Base-by-base conservation (phyloP, 2,113 vertebrate species). In the Isichthys henryi region DNA sequence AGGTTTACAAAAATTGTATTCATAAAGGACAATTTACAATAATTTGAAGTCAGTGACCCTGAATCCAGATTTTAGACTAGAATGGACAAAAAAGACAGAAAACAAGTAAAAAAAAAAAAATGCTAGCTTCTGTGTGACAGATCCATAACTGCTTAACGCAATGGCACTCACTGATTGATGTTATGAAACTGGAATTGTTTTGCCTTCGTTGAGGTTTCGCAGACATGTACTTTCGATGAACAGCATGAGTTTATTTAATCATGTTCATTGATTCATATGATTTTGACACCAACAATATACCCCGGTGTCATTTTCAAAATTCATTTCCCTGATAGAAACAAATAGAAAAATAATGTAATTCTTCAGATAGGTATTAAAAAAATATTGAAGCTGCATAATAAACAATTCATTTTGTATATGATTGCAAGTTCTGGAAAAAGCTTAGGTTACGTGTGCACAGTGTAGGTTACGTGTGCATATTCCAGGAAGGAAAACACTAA, bases 21-120 rank as follows among this genome's bases (percentile, higher is more conserved):
- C 43, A 84, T 84, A 1, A 46, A 84, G 45, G 45, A 84, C 43
- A 80, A 80, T 43, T 80, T 84, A 8, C 82, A 84, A 23, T 45
- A 48, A 48, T 84, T n/a, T 84, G 23, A 23, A 84, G 82, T 23
- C 82, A 48, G 82, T 84, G 82, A 84, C 82, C 45, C 82, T 84
- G 21, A 84, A 84, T 84, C 21, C 45, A 84, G 15, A 84, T 84
- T 84, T 84, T 21, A 56, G 19, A 53, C 27, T 77, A 87, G 27
- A 35, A 35, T 87, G n/a, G 17, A 9, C 86, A 87, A 39, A 87
- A 49, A 15, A 87, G 8, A 56, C 13, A 87, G 15, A 43, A n/a
- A 87, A 56, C 13, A 23, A 45, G n/a, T 80, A 88, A 88, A 88
- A 39, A 5, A 21, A 62, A 43, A 39, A 31, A 84, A 84, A n/a